Evolutionary conservation across 1,140 invertebrate genomes (phyloP), one percentile per base, ranked within the genome.

Genomic region (Vanessa tameamea): DNA sequence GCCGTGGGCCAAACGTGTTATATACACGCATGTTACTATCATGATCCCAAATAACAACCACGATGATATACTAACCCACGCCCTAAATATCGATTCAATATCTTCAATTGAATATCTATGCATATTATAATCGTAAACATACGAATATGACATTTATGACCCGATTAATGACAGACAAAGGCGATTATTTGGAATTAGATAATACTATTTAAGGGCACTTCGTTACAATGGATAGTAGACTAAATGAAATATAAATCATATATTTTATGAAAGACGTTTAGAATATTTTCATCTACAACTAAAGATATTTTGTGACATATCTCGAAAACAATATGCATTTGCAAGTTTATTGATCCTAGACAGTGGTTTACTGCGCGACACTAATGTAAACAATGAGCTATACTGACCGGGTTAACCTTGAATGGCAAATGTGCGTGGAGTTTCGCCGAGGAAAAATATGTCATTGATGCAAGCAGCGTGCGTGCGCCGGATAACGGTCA

Each of bases 371-470:
- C 73, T 68, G 78, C 82, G 78, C 82, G 80, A 81, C 84, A 84
- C 75, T 84, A 82, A 77, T 85, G 84, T 87, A 90, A 87, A 92
- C 89, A 91, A 92, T 87, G 87, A 86, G 82, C 74, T 78, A 82
- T 81, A 82, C 84, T 91, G 86, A 92, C 90, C 90, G 87, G 91
- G 89, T 92, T 91, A 91, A 85, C 87, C 84, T 87, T 91, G 88
- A 91, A 92, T 91, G 86, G 87, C 88, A 89, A 90, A 90, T 89
- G 86, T 87, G 85, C 82, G 84, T 82, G 77, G 82, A 89, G 88
- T 91, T 90, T 90, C 87, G 86, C 87, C 78, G 78, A 82, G 88
- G 86, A 91, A 91, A 92, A 91, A 92, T 92, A 89, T 89, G 89
- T 86, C 90, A 91, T 89, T 91, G 90, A 91, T 87, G 89, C 90